Conservation (phyloP, 2,797 vertebrate species). For the Gallinago nigripennis region DNA sequence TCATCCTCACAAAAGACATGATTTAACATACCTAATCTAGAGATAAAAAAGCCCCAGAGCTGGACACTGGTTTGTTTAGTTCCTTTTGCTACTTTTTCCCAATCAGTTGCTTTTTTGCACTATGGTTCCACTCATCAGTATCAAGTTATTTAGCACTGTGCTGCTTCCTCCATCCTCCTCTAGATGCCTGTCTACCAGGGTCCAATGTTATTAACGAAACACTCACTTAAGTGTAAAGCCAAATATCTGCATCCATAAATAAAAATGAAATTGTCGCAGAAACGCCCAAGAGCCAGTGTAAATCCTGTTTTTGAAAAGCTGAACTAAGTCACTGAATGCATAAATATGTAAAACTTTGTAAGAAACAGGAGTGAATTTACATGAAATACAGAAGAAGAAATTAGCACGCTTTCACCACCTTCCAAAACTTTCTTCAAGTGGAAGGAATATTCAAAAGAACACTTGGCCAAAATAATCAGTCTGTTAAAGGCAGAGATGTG, state of each 20-base stretch:
- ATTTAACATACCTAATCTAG: neutral
- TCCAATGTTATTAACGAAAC: neutral
- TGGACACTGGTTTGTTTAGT: neutral
- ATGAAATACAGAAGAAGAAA: neutral
- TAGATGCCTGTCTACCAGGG: neutral
- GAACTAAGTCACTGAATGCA: neutral
- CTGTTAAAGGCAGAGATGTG: neutral
- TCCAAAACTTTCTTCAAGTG: neutral
- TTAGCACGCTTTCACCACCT: neutral
- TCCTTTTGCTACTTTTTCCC: constrained; percentile 7
- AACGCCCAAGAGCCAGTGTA: neutral
- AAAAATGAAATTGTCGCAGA: neutral
- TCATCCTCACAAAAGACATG: neutral
- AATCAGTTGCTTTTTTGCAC: neutral
- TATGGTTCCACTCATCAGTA: neutral
- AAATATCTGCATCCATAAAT: neutral
- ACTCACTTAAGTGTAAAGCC: neutral
- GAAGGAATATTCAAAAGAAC: neutral
- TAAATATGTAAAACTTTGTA: neutral
- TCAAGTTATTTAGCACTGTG: neutral
- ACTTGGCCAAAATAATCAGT: neutral
- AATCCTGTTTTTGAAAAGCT: neutral
- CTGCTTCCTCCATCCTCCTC: neutral
- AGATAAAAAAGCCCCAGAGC: neutral
- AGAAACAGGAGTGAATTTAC: neutral